A percentile compares a stretch with the other conserved stretches of the same genome.
Evolutionary conservation across 1,140 invertebrate genomes (phyloP).

Genomic region (Druon quercuslanigerum): DNA sequence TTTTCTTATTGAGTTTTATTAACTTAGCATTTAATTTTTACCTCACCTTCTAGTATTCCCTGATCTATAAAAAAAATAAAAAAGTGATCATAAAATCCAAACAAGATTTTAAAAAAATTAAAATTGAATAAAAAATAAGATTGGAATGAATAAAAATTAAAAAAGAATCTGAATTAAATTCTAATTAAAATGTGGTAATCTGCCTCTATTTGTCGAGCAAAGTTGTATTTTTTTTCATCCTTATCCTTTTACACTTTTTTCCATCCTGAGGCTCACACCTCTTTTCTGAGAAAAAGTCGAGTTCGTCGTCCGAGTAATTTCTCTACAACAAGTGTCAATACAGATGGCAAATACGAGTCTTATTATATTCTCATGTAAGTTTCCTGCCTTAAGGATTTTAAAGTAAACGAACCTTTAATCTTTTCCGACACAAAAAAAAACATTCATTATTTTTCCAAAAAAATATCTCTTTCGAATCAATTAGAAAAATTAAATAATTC

Average conservation of each 20-base stretch:
- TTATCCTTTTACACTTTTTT: neutral
- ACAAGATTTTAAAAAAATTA: too few relatives aligned
- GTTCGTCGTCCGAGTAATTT: constrained; percentile 42
- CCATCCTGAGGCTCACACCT: neutral
- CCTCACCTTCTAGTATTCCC: too few relatives aligned
- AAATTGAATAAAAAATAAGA: too few relatives aligned
- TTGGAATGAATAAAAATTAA: too few relatives aligned
- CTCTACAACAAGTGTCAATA: constrained; percentile 58
- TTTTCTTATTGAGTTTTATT: too few relatives aligned
- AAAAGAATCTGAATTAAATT: neutral
- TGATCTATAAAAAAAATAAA: too few relatives aligned
- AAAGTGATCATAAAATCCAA: too few relatives aligned
- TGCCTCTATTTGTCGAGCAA: too few relatives aligned
- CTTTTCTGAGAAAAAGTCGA: constrained; percentile 47
- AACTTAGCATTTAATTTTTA: too few relatives aligned
- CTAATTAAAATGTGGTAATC: neutral
- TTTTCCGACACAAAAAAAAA: neutral
- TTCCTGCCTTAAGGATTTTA: neutral
- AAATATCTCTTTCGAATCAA: neutral
- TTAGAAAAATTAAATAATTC: neutral
- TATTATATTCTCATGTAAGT: neutral
- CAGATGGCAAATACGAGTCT: constrained; percentile 47
- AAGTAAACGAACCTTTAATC: constrained; percentile 1
- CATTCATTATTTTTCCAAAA: neutral
- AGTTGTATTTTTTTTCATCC: neutral